Evolutionary conservation across 2,113 vertebrate species (phyloP), one percentile per base, ranked within the genome.

Genomic region (Uria lomvia): DNA sequence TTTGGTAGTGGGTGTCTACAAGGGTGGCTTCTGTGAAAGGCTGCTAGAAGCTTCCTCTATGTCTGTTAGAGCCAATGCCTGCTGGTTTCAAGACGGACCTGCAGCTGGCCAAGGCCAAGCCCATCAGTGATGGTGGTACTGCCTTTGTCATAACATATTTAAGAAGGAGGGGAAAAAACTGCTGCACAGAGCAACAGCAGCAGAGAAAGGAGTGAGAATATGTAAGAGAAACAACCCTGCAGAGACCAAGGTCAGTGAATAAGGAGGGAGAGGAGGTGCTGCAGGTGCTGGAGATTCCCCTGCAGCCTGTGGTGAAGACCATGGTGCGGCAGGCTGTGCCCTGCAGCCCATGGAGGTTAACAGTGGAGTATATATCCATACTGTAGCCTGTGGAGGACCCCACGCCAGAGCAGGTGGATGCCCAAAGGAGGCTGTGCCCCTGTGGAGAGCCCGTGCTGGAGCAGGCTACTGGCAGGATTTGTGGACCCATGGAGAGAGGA

Each of bases 381-480:
- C 36, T 11, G 12, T 12, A 77, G 21, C 15, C 29, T 4, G 2
- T 34, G 40, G 23, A 74, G 16, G 23, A 43, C 7, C 12, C 34
- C 26, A 23, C 3, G 1, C 11, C 4, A 4, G n/a, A 38, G 14
- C 11, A 76, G 34, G 26, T 5, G 11, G n/a, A 75, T 21, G 11
- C 27, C 14, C 7, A 10, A 34, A 52, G 36, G 30, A 52, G 22
- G 13, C 22, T 42, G 29, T 42, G 29, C 20, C 8, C 29, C 27
- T 2, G 1, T 50, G 58, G 59, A 18, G 6, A 63, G 7, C 8
- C 29, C 1, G 2, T 1, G 2, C 40, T 30, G 15, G 19, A 70
- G 11, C 13, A 59, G 8, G 10, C 17, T 59, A 11, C 27, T 58
- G 15, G 20, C 21, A 68, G 53, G 65, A 81, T 21, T 42, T 34